These are phyloP conservation scores for Aegithalos caudatus DNA, from an alignment of 2,113 vertebrate species.

Conservation along the genomic window DNA sequence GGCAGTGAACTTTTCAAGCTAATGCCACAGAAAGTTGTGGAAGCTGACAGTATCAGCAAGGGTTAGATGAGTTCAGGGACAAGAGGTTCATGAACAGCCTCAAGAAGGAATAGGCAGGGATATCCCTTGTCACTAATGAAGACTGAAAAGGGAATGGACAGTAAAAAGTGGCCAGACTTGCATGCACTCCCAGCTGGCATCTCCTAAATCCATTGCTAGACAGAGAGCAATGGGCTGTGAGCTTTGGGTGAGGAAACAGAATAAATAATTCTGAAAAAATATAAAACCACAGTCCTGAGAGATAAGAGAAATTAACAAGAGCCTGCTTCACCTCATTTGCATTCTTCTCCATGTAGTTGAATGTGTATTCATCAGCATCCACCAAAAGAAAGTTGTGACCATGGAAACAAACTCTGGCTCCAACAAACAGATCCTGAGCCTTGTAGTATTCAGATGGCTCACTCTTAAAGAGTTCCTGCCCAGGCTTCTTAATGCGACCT, in stretches of 20 bases:
- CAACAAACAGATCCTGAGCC: constrained; percentile 85
- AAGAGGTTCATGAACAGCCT: background rate
- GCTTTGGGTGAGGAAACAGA: constrained; percentile 18
- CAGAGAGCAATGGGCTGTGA: background rate
- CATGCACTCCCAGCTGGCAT: background rate
- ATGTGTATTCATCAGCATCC: constrained; percentile 86
- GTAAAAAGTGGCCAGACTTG: background rate
- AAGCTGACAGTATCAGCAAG: background rate
- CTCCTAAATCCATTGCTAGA: background rate
- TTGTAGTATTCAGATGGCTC: constrained; percentile 80
- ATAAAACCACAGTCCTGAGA: background rate
- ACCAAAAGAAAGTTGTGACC: constrained; percentile 79
- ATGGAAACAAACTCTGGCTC: constrained; percentile 80
- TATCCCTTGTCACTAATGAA: background rate
- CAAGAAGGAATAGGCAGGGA: background rate
- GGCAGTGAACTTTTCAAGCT: background rate
- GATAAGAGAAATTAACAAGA: background rate
- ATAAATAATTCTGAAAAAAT: constrained; percentile 36
- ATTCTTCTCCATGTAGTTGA: constrained; percentile 88
- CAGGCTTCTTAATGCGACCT: constrained; percentile 82
- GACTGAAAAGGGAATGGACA: background rate
- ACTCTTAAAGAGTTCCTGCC: constrained; percentile 86
- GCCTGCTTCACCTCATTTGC: constrained; percentile 77
- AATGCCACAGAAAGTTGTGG: background rate
- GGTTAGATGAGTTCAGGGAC: background rate